Evolutionary conservation across 2,888 invertebrate species (phyloP).

Genomic region (Clusia tigrina): DNA sequence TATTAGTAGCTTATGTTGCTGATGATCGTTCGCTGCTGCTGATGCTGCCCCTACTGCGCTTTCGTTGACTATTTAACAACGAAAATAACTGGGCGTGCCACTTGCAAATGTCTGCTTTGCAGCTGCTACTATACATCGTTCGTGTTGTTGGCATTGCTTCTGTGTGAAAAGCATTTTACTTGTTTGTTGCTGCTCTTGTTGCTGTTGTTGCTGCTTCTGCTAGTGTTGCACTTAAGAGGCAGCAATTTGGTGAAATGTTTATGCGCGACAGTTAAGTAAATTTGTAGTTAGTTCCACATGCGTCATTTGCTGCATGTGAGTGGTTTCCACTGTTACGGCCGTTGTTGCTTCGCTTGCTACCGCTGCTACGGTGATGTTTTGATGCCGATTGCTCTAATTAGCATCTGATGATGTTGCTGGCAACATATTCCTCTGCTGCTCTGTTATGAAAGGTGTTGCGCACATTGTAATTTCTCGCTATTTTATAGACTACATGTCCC

Average conservation of each 20-base stretch:
- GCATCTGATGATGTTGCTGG: constrained; percentile 18
- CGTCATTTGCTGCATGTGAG: constrained; percentile 4
- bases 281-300: constrained; percentile 13
- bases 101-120: constrained; percentile 19
- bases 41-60: background rate
- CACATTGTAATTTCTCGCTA: constrained; percentile 25
- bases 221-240: background rate
- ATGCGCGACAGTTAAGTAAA: constrained; percentile 21
- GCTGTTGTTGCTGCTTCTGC: background rate
- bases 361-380: constrained; percentile 5
- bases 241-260: constrained; percentile 8
- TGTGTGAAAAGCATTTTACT: background rate
- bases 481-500: background rate
- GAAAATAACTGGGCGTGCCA: constrained; percentile 40
- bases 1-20: background rate
- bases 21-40: background rate
- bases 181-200: background rate
- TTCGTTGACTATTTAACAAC: constrained; percentile 27
- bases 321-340: background rate
- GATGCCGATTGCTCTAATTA: constrained; percentile 23
- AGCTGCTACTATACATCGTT: constrained; percentile 10
- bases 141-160: background rate
- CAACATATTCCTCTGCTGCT: constrained; percentile 2
- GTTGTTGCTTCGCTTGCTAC: constrained; percentile 7
- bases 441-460: constrained; percentile 22